A percentile compares a stretch with the other conserved stretches of the same genome.
These are phyloP conservation scores for Morpho helenor DNA, from an alignment of 2,888 invertebrate species.

Conservation along the genomic window DNA sequence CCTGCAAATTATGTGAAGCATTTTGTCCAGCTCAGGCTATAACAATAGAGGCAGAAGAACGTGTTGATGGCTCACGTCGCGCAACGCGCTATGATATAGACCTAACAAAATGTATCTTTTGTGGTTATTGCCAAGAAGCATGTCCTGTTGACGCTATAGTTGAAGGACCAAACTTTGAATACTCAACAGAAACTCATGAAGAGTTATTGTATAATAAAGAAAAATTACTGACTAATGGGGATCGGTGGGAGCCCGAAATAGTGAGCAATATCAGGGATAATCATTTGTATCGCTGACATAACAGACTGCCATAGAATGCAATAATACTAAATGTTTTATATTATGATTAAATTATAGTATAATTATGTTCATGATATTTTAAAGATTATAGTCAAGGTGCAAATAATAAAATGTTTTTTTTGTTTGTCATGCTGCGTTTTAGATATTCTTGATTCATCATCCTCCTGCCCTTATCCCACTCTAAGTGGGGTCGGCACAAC, in stretches of 20 bases:
- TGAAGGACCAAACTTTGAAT: constrained; percentile 99
- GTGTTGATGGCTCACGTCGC: constrained; percentile 95
- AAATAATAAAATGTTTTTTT: no score
- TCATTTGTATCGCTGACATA: constrained; percentile 54
- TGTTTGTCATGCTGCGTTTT: no score
- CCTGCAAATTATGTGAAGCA: constrained; percentile 99
- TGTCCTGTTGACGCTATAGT: constrained; percentile 99
- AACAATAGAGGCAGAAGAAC: constrained; percentile 98
- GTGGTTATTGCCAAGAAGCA: constrained; percentile 99
- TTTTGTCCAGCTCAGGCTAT: constrained; percentile 99
- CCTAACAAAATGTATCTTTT: constrained; percentile 98
- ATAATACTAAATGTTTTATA: no score
- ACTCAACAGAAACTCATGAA: constrained; percentile 97
- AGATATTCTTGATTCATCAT: no score
- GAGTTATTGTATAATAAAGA: constrained; percentile 99
- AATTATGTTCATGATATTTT: no score
- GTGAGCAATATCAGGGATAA: constrained; percentile 89
- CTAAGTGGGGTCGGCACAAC: no score
- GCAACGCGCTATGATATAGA: constrained; percentile 99
- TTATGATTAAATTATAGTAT: no score
- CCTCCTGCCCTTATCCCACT: no score
- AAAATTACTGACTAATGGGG: constrained; percentile 96
- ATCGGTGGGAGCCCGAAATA: constrained; percentile 99
- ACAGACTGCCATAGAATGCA: no score
- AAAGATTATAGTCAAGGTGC: no score